Evolutionary conservation across 2,797 vertebrate species (phyloP).

Genomic region (Champsocephalus esox): DNA sequence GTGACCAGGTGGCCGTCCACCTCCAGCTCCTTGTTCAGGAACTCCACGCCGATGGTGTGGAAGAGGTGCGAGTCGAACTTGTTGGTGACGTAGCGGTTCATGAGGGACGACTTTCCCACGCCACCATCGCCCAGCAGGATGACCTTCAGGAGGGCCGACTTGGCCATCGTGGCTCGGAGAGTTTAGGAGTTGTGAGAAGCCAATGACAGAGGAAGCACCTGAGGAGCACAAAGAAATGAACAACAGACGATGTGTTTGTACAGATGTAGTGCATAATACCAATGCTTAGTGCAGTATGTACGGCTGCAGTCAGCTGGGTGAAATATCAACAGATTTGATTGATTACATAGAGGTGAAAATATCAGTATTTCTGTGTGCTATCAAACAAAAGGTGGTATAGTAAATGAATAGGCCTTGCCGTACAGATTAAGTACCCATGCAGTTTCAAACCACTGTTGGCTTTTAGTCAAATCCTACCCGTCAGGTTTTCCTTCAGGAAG

Average conservation of each 20-base stretch:
- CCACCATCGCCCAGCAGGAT: slow-evolving; percentile 97
- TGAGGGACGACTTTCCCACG: slow-evolving; percentile 97
- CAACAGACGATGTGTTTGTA: not conserved
- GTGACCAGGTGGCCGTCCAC: slow-evolving; percentile 93
- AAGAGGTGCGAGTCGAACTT: slow-evolving; percentile 97
- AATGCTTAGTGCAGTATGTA: too few species aligned
- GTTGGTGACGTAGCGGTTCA: slow-evolving; percentile 97
- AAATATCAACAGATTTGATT: too few species aligned
- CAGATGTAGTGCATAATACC: too few species aligned
- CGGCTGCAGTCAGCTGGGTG: too few species aligned
- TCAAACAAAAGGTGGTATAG: too few species aligned
- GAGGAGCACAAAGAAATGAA: not conserved
- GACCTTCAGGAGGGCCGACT: slow-evolving; percentile 94
- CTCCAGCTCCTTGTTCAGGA: slow-evolving; percentile 96
- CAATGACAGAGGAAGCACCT: not conserved
- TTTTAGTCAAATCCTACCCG: not conserved
- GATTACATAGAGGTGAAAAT: too few species aligned
- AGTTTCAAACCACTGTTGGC: too few species aligned
- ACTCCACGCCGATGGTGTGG: slow-evolving; percentile 98
- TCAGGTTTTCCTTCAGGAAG: not conserved
- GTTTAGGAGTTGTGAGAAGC: not conserved
- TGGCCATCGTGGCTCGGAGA: slow-evolving; percentile 82
- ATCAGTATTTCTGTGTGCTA: too few species aligned
- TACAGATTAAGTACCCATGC: too few species aligned
- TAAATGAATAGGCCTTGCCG: too few species aligned